Conservation (phyloP, 2,888 invertebrate species). For the Disparrhopalites patrizii region DNA sequence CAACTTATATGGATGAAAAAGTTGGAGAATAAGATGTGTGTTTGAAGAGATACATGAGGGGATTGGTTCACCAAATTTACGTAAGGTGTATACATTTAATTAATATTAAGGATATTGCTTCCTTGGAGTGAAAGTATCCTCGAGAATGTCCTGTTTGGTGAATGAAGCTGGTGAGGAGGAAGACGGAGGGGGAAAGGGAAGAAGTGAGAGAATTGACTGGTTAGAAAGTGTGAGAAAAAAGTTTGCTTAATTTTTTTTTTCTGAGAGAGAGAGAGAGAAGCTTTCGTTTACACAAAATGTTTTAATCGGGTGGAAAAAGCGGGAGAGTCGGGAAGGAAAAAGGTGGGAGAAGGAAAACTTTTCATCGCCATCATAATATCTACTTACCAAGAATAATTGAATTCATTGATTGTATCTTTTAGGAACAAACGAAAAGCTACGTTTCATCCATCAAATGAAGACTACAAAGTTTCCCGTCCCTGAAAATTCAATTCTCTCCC, state of each 20-base stretch:
- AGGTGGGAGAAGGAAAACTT: conserved; percentile 1
- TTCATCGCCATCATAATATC: conserved; percentile 8
- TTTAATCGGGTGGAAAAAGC: too few species aligned
- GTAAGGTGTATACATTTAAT: too few species aligned
- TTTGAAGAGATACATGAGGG: too few species aligned
- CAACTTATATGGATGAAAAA: too few species aligned
- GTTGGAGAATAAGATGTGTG: too few species aligned
- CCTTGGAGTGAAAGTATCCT: too few species aligned
- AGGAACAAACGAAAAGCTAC: not conserved
- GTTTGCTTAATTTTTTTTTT: too few species aligned
- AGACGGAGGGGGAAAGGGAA: not conserved
- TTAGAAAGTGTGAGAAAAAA: not conserved
- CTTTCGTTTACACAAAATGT: too few species aligned
- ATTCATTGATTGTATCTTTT: conserved; percentile 20
- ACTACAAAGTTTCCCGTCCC: not conserved
- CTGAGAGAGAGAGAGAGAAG: too few species aligned
- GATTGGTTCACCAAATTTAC: too few species aligned
- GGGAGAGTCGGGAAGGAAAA: not conserved
- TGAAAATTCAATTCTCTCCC: conserved; percentile 4
- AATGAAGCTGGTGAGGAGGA: not conserved
- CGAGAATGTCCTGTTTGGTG: too few species aligned
- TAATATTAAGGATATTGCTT: too few species aligned
- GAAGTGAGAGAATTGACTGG: not conserved
- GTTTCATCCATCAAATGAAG: not conserved
- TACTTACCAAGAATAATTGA: conserved; percentile 15